Conservation (phyloP, 2,113 vertebrate species). For the Saguinus midas region DNA sequence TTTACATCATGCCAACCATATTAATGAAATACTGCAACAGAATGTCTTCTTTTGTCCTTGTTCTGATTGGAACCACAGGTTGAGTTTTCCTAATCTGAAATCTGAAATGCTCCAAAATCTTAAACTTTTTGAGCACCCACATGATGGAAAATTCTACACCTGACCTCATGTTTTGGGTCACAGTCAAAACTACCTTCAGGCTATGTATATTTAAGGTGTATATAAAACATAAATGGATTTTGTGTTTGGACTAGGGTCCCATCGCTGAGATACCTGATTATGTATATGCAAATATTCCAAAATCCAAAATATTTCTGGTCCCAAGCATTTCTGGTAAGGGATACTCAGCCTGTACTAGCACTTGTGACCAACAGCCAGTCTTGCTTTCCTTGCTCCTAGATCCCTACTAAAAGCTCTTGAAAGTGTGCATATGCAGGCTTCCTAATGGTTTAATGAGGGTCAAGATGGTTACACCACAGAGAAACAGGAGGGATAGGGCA, state of each 20-base stretch:
- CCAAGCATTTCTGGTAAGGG: neutral
- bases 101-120: neutral
- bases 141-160: neutral
- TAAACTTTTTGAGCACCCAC: neutral
- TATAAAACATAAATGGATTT: neutral
- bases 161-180: neutral
- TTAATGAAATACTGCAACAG: neutral
- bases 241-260: neutral
- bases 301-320: neutral
- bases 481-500: neutral
- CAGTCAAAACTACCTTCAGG: neutral
- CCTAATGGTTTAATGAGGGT: neutral
- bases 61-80: neutral
- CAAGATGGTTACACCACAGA: neutral
- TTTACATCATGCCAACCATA: constrained; percentile 26
- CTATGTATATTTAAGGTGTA: neutral
- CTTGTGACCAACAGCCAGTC: neutral
- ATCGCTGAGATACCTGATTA: neutral
- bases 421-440: neutral
- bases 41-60: constrained; percentile 35
- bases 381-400: neutral
- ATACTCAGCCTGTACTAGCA: neutral
- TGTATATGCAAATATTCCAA: neutral
- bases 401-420: neutral
- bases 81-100: neutral